Evolutionary conservation across 2,888 invertebrate genomes (phyloP).

Genomic region (Atrina japonica): DNA sequence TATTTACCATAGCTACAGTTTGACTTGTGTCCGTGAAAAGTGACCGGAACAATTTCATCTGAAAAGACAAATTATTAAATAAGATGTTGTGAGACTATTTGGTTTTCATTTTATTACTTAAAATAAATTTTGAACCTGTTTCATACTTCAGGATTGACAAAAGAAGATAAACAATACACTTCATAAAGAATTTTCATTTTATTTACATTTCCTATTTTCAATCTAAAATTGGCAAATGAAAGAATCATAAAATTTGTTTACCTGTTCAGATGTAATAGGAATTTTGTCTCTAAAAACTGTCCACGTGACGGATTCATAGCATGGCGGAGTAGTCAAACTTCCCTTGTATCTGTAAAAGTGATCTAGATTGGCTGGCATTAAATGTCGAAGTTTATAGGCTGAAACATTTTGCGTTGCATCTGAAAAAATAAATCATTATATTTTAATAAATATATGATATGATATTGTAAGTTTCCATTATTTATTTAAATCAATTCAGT

Average conservation of each 20-base stretch:
- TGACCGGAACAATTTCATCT: conserved; percentile 25
- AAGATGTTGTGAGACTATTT: background rate
- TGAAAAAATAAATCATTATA: too few relatives aligned
- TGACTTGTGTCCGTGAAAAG: background rate
- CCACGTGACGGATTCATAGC: conserved; percentile 41
- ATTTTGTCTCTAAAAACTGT: conserved; percentile 40
- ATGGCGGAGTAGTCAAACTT: conserved; percentile 42
- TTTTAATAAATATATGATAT: too few relatives aligned
- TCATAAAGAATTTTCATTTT: background rate
- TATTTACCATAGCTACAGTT: background rate
- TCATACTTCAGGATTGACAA: too few relatives aligned
- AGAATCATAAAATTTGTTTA: conserved; percentile 5
- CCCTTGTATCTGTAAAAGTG: conserved; percentile 37
- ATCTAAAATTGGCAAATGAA: too few relatives aligned
- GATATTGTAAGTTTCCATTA: too few relatives aligned
- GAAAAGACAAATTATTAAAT: too few relatives aligned
- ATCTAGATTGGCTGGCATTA: conserved; percentile 18
- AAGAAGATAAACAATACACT: background rate
- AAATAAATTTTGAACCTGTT: too few relatives aligned
- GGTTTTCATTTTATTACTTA: too few relatives aligned
- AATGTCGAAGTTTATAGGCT: conserved; percentile 11
- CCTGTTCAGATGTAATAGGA: conserved; percentile 35
- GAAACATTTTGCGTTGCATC: background rate
- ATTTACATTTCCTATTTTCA: background rate
- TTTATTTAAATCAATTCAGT: too few relatives aligned